Base-by-base conservation (phyloP, 1,140 invertebrate species). In the Anadara kagoshimensis region DNA sequence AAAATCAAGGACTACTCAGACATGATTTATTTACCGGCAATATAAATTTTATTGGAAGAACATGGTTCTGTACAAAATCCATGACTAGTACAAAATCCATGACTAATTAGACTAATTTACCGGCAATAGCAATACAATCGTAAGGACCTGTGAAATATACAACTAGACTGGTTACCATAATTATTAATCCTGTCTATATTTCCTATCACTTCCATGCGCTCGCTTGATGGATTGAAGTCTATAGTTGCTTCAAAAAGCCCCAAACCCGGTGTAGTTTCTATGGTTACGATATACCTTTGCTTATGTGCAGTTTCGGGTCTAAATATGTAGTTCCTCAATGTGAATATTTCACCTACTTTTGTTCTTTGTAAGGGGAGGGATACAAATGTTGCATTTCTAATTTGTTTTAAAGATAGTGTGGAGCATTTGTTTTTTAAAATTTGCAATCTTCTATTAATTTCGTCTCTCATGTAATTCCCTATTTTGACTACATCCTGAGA, bases 161-260 rank as follows among this genome's bases (percentile, higher is more conserved):
- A 73, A 10, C n/a, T 36, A 18, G 72, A 74, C 41, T 74, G 72
- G 51, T 74, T 68, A 5, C 65, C 65, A 44, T 74, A 74, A 24
- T 59, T 62, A 61, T 74, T 74, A 20, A 63, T 53, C 57, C 72
- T 49, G 24, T 41, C 63, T 4, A 74, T 67, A 22, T 56, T 56
- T 0, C 65, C 72, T 26, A 68, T 26, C 5, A 74, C 16, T 64
- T 64, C 36, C 61, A 64, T 29, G n/a, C n/a, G n/a, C 22, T 26
- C 43, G 5, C 22, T 29, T 20, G 29, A 12, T 0, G 44, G 22
- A 0, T 51, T 36, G 36, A 29, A 64, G 10, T 64, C 44, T 29
- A 64, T 26, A 2, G 61, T 64, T 12, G 61, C 44, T 51, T 64
- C 61, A 51, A 51, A 64, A 4, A 12, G 7, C 29, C 45, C 61